Conservation (phyloP, 2,888 invertebrate species). For the Drosophila recens region DNA sequence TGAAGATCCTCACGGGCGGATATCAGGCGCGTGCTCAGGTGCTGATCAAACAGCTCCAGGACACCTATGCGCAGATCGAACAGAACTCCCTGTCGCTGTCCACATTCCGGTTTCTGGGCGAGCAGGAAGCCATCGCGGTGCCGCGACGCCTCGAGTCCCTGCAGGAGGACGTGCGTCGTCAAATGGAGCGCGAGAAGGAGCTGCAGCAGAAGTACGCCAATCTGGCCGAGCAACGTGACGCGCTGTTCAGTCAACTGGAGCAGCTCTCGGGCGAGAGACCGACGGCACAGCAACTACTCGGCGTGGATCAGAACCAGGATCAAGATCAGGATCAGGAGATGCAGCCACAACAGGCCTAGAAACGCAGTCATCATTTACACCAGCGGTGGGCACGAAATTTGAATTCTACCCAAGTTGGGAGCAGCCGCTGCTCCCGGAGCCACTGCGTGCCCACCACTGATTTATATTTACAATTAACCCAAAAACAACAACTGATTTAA, state of each 20-base stretch:
- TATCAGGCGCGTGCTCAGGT: constrained; percentile 94
- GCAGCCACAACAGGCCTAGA: constrained; percentile 22
- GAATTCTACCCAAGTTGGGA: too few relatives aligned
- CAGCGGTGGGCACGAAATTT: too few relatives aligned
- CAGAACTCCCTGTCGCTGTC: constrained; percentile 94
- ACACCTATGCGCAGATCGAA: constrained; percentile 95
- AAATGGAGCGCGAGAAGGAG: constrained; percentile 95
- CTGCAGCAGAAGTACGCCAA: constrained; percentile 94
- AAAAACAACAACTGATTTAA: constrained; percentile 13
- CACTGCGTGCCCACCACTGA: too few relatives aligned
- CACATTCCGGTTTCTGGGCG: constrained; percentile 95
- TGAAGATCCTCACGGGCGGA: constrained; percentile 97
- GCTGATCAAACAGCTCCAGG: constrained; percentile 94
- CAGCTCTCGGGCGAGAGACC: constrained; percentile 57
- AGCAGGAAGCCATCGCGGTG: constrained; percentile 95
- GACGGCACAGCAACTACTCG: constrained; percentile 47
- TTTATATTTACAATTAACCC: constrained; percentile 1
- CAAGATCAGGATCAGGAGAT: constrained; percentile 33
- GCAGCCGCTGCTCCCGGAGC: too few relatives aligned
- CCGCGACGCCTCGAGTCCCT: constrained; percentile 95
- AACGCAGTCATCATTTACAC: background rate
- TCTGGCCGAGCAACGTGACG: constrained; percentile 88
- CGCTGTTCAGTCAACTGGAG: constrained; percentile 60
- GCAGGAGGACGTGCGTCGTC: constrained; percentile 96
- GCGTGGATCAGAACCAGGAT: constrained; percentile 28